Conservation (phyloP, 2,113 vertebrate genomes). For the Tympanuchus pallidicinctus region DNA sequence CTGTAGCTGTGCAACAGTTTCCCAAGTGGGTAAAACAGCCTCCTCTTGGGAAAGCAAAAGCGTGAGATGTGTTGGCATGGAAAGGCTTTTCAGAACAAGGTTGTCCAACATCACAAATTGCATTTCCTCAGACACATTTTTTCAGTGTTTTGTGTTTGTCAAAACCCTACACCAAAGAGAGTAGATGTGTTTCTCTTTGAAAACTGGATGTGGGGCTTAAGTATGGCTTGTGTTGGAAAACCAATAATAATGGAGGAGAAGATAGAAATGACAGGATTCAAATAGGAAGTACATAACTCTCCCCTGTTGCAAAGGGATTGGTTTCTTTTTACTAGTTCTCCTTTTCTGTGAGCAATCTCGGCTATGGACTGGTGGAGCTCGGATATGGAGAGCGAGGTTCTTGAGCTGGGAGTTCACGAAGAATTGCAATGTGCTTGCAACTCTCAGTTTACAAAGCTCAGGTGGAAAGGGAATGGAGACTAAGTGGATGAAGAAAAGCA, state of each 20-base stretch:
- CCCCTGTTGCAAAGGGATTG: fast-evolving
- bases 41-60: not conserved
- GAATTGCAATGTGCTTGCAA: not conserved
- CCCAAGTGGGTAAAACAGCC: too few relatives aligned
- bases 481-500: not conserved
- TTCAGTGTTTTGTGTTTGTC: not conserved
- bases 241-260: fast-evolving
- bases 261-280: not conserved
- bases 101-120: not conserved
- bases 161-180: not conserved
- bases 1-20: not conserved
- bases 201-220: not conserved
- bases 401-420: not conserved
- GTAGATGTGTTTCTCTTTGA: not conserved
- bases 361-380: not conserved
- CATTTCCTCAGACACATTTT: fast-evolving
- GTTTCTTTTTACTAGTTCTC: too few relatives aligned
- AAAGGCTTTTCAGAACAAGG: not conserved
- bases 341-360: not conserved
- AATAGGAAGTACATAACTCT: fast-evolving
- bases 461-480: not conserved
- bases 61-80: not conserved
- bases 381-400: not conserved
- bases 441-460: not conserved
- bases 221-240: not conserved